Evolutionary conservation across 2,113 vertebrate species (phyloP), one percentile per base, ranked within the genome.

Genomic region (Dryoscopus gambensis): DNA sequence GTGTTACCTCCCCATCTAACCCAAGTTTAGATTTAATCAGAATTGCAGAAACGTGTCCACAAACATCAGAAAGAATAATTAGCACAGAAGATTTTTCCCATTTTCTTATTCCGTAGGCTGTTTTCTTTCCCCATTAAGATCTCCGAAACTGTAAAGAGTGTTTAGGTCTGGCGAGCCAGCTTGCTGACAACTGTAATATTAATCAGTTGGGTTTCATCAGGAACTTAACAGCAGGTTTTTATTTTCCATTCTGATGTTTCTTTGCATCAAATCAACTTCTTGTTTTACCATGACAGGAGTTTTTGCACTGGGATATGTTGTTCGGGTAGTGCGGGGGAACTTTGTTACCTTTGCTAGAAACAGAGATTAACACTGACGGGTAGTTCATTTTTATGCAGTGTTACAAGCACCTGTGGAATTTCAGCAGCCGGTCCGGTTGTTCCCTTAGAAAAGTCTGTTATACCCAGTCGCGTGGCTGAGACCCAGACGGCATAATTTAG

Each of bases 31-130:
- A 84, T 87, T 74, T 92, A 84, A 79, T 87, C 27, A 15, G 53
- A 92, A 60, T 75, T 95, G 69, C 40, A 93, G 74, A 86, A 84
- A 88, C 1, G 0, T 95, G 44, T 77, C 71, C 60, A 90, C 68
- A 97, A 91, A 92, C 56, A 83, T 91, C 74, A 70, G 70, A 78
- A 85, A 67, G 68, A 65, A 56, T 88, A 87, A 93, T 87, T 92
- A 91, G 37, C 46, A 63, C 23, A 83, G 30, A 30, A 80, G 21
- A 35, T 52, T 91, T 83, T 87, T 25, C 46, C 42, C 39, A 13
- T 76, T 86, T 84, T 83, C 52, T 59, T 89, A 69, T 81, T 60
- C 77, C 7, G 0, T 27, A 62, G 52, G 39, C 33, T 81, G 39
- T 91, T 96, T 93, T 83, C 53, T 87, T 77, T 90, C 53, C 9